Evolutionary conservation across 1,140 invertebrate species (phyloP), one percentile per base, ranked within the genome.

Genomic region (Philotrypesis tridentata): DNA sequence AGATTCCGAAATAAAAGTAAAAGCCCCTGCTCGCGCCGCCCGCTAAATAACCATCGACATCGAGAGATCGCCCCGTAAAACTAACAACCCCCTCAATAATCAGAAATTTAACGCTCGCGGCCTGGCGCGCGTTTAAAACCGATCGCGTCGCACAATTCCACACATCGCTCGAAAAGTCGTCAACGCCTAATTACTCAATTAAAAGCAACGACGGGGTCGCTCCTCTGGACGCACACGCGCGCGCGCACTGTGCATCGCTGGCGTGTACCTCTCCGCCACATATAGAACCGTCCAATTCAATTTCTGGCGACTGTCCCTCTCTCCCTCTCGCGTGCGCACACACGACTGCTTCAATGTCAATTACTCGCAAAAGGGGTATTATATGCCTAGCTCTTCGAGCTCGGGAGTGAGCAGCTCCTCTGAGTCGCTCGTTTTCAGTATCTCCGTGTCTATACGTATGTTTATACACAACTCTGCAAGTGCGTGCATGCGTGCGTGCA

Each of bases 151-250:
- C 5, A 11, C 40, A 43, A 43, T 55, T 48, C 48, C 14, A 55
- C 48, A 55, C 21, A n/a, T 55, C 48, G 55, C 31, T 25, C 29
- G 73, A 23, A 68, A 68, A 78, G 63, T 55, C 76, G n/a, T 79
- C 77, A n/a, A 40, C 14, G 21, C 67, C 48, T 71, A 79, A 79
- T 71, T 71, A 79, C 27, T 79, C 77, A 71, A 79, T 71, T 71
- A 61, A 71, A 71, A 6, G 25, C 7, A 78, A 78, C 65, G 76
- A 78, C 9, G 48, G n/a, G n/a, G n/a, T n/a, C n/a, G n/a, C n/a
- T n/a, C n/a, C n/a, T n/a, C n/a, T n/a, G n/a, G n/a, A 14, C 5
- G 21, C 48, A 55, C 21, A 55, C 48, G 17, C n/a, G 6, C 37
- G 25, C 75, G 43, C 33, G 63, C 60, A 29, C 17, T 29, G 0